These are phyloP conservation scores for Macrobrachium nipponense DNA, from an alignment of 1,140 invertebrate species.

Conservation along the genomic window DNA sequence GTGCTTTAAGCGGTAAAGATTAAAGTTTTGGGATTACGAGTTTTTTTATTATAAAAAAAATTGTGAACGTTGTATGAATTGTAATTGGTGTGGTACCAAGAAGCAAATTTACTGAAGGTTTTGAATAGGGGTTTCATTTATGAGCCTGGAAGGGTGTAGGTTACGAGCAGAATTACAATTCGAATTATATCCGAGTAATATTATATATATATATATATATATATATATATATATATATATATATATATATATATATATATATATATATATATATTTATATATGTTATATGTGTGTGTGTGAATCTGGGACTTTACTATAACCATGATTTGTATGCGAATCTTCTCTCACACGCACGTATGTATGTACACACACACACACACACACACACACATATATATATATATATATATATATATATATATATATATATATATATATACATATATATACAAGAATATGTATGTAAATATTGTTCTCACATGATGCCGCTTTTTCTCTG, in stretches of 20 bases:
- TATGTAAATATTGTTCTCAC: background rate
- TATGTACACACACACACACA: background rate
- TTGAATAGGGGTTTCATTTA: background rate
- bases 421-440: background rate
- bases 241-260: background rate
- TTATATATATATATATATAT: background rate
- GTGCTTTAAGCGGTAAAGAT: too few relatives aligned
- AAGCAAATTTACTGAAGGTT: too few relatives aligned
- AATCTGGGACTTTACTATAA: too few relatives aligned
- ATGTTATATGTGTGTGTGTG: background rate
- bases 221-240: constrained; percentile 3
- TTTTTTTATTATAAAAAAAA: too few relatives aligned
- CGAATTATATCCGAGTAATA: background rate
- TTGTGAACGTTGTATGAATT: too few relatives aligned
- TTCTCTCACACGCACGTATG: too few relatives aligned
- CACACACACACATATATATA: background rate
- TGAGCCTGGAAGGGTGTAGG: background rate
- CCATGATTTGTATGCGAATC: too few relatives aligned
- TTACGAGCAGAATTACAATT: background rate
- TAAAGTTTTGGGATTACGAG: too few relatives aligned
- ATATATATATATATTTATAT: background rate
- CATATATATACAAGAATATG: background rate
- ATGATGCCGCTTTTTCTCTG: too few relatives aligned
- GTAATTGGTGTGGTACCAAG: too few relatives aligned
- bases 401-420: background rate